These are phyloP conservation scores for Nematolebias whitei DNA, from an alignment of 2,113 vertebrate species.

Conservation along the genomic window DNA sequence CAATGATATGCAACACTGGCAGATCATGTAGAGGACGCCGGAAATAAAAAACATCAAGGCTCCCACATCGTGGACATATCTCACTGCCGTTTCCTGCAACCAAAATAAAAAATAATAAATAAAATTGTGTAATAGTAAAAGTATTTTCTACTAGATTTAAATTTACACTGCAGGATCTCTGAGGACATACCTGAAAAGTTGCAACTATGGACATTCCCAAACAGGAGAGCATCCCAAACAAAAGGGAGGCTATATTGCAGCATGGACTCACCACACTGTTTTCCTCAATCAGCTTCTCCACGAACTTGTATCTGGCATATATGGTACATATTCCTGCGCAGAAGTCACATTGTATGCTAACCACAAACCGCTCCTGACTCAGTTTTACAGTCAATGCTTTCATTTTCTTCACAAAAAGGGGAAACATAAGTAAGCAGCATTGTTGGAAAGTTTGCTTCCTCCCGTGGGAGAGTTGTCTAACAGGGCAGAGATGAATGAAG, in stretches of 20 bases:
- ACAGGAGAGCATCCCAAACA: slow-evolving; percentile 83
- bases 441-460: slow-evolving; percentile 22
- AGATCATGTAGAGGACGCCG: slow-evolving; percentile 82
- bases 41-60: slow-evolving; percentile 86
- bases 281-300: slow-evolving; percentile 83
- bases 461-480: slow-evolving; percentile 26
- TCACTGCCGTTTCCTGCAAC: slow-evolving; percentile 84
- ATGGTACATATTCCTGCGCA: slow-evolving; percentile 86
- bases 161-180: neutral
- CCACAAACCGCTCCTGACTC: neutral
- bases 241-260: slow-evolving; percentile 80
- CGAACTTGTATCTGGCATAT: slow-evolving; percentile 87
- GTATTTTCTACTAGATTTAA: neutral
- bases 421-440: slow-evolving; percentile 59
- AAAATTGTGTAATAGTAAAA: neutral
- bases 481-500: neutral
- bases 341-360: neutral
- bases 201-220: slow-evolving; percentile 91
- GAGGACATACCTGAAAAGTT: slow-evolving; percentile 89
- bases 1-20: slow-evolving; percentile 86
- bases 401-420: slow-evolving; percentile 55
- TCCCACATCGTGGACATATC: slow-evolving; percentile 83
- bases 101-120: neutral
- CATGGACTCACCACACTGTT: slow-evolving; percentile 38
- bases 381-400: slow-evolving; percentile 33